Conservation (phyloP, 2,113 vertebrate species). For the Gobiocypris rarus region DNA sequence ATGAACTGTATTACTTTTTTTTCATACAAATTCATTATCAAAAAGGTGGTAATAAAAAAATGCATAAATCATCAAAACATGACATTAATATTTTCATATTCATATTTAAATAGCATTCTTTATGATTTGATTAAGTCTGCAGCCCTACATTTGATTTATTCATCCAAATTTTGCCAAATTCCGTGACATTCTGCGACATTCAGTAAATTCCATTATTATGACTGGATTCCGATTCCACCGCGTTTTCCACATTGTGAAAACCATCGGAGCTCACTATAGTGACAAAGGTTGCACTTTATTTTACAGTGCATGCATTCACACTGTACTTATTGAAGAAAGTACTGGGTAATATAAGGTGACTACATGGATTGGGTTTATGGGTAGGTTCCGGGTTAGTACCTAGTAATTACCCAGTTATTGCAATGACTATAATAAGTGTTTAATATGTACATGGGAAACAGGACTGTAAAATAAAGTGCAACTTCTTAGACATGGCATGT, state of each 20-base stretch:
- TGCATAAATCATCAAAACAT: neutral
- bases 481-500: neutral
- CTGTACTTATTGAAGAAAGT: too few relatives aligned
- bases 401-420: too few relatives aligned
- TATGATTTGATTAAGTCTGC: neutral
- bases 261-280: neutral
- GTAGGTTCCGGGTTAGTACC: too few relatives aligned
- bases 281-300: too few relatives aligned
- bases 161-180: neutral
- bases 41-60: neutral
- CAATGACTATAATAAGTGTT: too few relatives aligned
- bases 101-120: too few relatives aligned
- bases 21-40: neutral
- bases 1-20: neutral
- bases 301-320: too few relatives aligned
- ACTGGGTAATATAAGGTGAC: too few relatives aligned
- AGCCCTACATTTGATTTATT: neutral
- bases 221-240: neutral
- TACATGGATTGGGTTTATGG: too few relatives aligned
- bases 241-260: neutral
- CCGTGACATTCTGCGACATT: neutral
- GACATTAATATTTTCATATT: too few relatives aligned
- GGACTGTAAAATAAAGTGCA: too few relatives aligned
- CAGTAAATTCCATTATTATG: neutral
- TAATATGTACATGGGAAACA: too few relatives aligned